Conservation (phyloP, 2,113 vertebrate species). For the Coryphaenoides rupestris region DNA sequence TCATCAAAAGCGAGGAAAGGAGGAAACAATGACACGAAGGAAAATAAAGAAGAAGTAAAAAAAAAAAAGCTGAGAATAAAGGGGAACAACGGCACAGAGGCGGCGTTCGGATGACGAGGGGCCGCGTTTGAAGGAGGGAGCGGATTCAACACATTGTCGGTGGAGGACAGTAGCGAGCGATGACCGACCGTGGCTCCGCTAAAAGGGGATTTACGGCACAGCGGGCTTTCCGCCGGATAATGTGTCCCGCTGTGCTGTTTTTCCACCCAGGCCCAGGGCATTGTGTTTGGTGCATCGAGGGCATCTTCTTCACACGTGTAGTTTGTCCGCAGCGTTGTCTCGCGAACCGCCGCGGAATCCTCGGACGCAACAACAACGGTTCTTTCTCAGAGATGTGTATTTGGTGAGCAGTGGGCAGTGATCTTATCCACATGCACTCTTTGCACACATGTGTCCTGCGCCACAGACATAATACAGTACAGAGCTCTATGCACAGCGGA, state of each 20-base stretch:
- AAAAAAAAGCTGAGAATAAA: not conserved
- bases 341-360: too few relatives aligned
- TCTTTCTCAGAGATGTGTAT: too few relatives aligned
- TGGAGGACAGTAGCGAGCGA: not conserved
- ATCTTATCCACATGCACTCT: too few relatives aligned
- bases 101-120: not conserved
- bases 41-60: not conserved
- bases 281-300: not conserved
- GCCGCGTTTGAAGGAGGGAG: not conserved
- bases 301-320: too few relatives aligned
- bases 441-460: too few relatives aligned
- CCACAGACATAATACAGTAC: too few relatives aligned
- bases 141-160: not conserved
- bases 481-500: conserved; percentile 25
- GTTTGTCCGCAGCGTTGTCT: too few relatives aligned
- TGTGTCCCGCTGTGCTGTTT: not conserved
- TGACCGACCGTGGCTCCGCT: not conserved
- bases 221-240: too few relatives aligned
- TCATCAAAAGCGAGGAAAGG: not conserved
- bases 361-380: too few relatives aligned
- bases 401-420: too few relatives aligned
- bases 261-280: too few relatives aligned
- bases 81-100: not conserved
- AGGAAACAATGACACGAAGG: not conserved
- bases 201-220: too few relatives aligned